Percentiles rank a stretch among this genome's conserved stretches.
These are phyloP conservation scores for Halictus rubicundus DNA, from an alignment of 1,140 invertebrate genomes.

Conservation along the genomic window DNA sequence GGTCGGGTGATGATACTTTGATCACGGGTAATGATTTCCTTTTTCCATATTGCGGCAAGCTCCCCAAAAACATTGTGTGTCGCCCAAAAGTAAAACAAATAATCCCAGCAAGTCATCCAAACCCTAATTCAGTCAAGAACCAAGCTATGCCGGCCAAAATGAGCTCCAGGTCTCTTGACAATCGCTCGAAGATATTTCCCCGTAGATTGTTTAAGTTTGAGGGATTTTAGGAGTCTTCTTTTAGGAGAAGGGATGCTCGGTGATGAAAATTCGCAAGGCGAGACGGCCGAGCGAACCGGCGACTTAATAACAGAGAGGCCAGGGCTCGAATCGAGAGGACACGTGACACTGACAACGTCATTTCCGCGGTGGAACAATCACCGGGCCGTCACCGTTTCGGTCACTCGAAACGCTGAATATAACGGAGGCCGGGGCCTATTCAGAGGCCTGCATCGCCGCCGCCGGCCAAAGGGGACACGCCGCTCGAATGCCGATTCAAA, in stretches of 20 bases:
- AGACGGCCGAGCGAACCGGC: neutral
- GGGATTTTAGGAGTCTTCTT: no score
- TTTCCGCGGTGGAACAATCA: slow-evolving; percentile 55
- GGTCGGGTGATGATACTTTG: no score
- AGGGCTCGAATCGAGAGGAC: neutral
- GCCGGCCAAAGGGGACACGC: slow-evolving; percentile 12
- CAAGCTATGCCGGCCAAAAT: no score
- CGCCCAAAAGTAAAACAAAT: no score
- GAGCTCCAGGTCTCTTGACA: no score
- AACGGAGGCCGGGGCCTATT: slow-evolving; percentile 7
- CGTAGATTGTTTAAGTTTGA: no score
- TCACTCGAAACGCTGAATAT: slow-evolving; percentile 47
- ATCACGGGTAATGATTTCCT: no score
- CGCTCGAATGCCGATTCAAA: slow-evolving; percentile 13
- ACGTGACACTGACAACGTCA: slow-evolving; percentile 55
- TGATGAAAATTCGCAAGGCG: slow-evolving; percentile 8
- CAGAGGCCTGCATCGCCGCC: neutral
- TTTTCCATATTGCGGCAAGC: no score
- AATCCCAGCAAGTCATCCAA: neutral
- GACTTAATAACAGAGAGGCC: slow-evolving; percentile 15
- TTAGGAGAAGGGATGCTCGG: no score
- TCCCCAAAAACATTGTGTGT: no score
- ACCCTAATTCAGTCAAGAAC: no score
- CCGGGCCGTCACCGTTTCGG: slow-evolving; percentile 30
- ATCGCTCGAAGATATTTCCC: no score